phyloP scores from a whole-genome alignment of 2,797 vertebrate species.

The Lepilemur septentrionalis region DNA sequence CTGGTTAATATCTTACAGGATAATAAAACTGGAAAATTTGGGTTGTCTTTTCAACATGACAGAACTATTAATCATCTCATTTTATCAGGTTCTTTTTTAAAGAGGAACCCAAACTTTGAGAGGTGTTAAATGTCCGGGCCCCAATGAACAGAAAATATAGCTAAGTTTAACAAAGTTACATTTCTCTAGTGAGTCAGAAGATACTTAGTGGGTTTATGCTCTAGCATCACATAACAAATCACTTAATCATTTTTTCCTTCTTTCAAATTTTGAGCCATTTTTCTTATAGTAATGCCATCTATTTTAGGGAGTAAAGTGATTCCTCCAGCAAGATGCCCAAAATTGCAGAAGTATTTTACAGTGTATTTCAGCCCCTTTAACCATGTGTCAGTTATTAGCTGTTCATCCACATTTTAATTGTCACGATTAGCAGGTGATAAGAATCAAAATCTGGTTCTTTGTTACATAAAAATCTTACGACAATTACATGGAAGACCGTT shows the following conservation, averaged over 20 bases:
- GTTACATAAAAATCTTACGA: neutral
- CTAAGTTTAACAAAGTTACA: neutral
- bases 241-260: neutral
- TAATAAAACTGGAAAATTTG: neutral
- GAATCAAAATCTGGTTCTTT: neutral
- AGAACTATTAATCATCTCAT: neutral
- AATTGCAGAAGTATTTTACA: neutral
- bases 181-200: neutral
- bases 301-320: neutral
- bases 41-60: neutral
- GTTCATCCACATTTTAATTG: slow-evolving; percentile 34
- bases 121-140: neutral
- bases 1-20: neutral
- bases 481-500: neutral
- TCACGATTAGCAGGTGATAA: neutral
- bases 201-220: neutral
- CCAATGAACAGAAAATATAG: neutral
- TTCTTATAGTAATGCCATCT: neutral
- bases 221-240: neutral
- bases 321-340: neutral
- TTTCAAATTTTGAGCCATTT: neutral
- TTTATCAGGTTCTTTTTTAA: neutral
- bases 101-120: neutral
- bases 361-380: neutral
- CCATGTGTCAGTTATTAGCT: neutral